Evolutionary conservation across 2,888 invertebrate genomes (phyloP).

Genomic region (Palloptera scutellata): DNA sequence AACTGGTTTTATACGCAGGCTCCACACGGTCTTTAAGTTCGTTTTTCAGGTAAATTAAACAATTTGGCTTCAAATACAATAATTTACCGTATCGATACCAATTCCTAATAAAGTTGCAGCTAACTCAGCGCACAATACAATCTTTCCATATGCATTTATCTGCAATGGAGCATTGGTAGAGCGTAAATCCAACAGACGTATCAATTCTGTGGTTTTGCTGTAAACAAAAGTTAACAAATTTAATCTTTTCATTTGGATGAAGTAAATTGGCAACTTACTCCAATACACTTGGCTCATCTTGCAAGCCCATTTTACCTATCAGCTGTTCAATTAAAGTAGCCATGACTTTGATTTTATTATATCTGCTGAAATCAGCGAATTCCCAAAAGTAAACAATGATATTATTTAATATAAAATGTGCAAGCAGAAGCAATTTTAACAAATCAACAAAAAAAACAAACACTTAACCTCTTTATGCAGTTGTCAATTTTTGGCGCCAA

Average conservation of each 20-base stretch:
- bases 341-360: conserved; percentile 42
- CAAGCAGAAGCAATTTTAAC: too few relatives aligned
- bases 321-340: conserved; percentile 55
- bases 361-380: too few relatives aligned
- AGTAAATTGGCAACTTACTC: conserved; percentile 45
- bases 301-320: conserved; percentile 56
- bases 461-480: too few relatives aligned
- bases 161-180: conserved; percentile 54
- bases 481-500: too few relatives aligned
- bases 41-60: too few relatives aligned
- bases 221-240: conserved; percentile 10
- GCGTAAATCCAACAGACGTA: conserved; percentile 58
- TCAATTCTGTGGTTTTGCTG: conserved; percentile 60
- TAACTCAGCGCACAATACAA: conserved; percentile 70
- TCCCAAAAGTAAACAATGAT: too few relatives aligned
- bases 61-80: not conserved
- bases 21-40: too few relatives aligned
- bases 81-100: conserved; percentile 65
- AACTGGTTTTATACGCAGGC: too few relatives aligned
- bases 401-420: too few relatives aligned
- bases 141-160: conserved; percentile 70
- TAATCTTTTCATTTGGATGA: not conserved
- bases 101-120: conserved; percentile 67
- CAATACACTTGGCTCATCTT: conserved; percentile 50
- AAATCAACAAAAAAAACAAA: too few relatives aligned